phyloP scores from a whole-genome alignment of 2,888 invertebrate genomes.

The Drosophila affinis region DNA sequence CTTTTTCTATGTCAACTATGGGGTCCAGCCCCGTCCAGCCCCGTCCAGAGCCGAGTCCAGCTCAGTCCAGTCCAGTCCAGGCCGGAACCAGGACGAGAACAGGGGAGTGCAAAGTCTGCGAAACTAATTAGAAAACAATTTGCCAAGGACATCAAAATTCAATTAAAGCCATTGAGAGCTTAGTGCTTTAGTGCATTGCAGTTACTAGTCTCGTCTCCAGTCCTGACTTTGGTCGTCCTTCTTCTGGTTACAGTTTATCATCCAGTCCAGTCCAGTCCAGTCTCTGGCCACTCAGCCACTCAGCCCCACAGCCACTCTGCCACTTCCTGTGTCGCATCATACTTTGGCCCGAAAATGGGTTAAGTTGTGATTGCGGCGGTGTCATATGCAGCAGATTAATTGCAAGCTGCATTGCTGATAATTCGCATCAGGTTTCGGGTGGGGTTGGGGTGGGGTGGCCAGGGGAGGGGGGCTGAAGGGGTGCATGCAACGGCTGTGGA shows the following conservation, averaged over 20 bases:
- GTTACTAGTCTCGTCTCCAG: constrained; percentile 13
- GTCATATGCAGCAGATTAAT: constrained; percentile 79
- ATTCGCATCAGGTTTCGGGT: constrained; percentile 49
- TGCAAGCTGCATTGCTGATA: constrained; percentile 76
- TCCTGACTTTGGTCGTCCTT: constrained; percentile 8
- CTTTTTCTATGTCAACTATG: constrained; percentile 71
- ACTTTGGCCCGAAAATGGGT: constrained; percentile 52
- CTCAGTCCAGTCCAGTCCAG: constrained; percentile 21
- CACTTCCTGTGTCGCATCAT: constrained; percentile 23
- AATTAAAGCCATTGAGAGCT: constrained; percentile 78
- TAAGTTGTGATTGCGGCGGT: constrained; percentile 74
- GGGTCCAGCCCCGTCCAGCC: constrained; percentile 29
- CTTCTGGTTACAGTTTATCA: constrained; percentile 72
- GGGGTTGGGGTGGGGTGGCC: no score
- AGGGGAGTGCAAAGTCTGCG: constrained; percentile 42
- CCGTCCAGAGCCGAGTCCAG: constrained; percentile 14
- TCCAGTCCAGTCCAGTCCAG: constrained; percentile 32
- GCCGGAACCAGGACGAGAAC: constrained; percentile 19
- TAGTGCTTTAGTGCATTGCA: constrained; percentile 71
- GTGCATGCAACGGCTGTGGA: constrained; percentile 5
- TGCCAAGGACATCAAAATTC: constrained; percentile 79
- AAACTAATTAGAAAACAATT: constrained; percentile 80
- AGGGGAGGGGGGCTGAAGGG: no score
- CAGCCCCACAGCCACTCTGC: constrained; percentile 30
- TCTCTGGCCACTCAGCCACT: constrained; percentile 32